Conservation (phyloP, 2,888 invertebrate species). For the Callosobruchus maculatus region DNA sequence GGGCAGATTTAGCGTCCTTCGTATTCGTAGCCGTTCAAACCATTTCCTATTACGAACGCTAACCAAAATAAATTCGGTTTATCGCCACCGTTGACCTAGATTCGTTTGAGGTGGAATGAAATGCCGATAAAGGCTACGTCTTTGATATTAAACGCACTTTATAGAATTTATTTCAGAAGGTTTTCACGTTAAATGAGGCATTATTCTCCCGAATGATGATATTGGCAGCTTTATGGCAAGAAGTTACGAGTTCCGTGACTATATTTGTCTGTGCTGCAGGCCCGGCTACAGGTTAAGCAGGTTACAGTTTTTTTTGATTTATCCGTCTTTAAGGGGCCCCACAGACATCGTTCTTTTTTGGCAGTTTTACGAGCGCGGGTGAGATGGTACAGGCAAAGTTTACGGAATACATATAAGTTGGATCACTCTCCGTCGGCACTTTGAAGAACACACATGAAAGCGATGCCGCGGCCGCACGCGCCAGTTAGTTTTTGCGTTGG, state of each 20-base stretch:
- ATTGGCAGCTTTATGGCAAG: background rate
- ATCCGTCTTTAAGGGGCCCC: too few relatives aligned
- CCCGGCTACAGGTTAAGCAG: too few relatives aligned
- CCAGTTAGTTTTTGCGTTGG: too few relatives aligned
- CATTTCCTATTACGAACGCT: background rate
- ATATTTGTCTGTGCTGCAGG: background rate
- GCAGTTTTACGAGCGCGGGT: too few relatives aligned
- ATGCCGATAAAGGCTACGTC: background rate
- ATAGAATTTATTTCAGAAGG: background rate
- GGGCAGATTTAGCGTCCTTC: background rate
- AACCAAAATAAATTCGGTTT: background rate
- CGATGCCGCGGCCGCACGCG: too few relatives aligned
- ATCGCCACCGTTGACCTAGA: background rate
- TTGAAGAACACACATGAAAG: too few relatives aligned
- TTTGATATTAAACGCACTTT: background rate
- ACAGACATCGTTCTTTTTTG: too few relatives aligned
- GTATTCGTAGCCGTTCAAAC: background rate
- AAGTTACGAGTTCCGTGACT: background rate
- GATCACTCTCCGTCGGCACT: too few relatives aligned
- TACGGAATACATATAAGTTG: too few relatives aligned
- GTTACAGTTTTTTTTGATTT: too few relatives aligned
- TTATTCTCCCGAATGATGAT: background rate
- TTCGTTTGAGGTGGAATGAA: background rate
- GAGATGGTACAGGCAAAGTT: too few relatives aligned
- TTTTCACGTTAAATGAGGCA: background rate